Conservation (phyloP, 2,797 vertebrate genomes). For the Erethizon dorsatum region DNA sequence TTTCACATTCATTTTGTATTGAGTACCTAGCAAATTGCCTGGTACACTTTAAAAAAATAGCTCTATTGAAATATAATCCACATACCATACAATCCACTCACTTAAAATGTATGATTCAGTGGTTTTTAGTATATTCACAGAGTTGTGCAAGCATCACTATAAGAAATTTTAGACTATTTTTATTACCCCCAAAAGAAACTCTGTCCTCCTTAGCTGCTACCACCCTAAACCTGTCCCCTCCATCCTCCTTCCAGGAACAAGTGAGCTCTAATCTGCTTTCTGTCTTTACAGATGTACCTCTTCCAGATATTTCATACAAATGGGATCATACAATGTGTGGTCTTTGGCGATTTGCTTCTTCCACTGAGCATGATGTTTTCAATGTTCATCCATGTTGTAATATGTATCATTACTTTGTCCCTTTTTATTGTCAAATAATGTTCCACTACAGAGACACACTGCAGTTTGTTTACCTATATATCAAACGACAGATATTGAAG, state of each 20-base stretch:
- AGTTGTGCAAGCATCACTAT: slow-evolving; percentile 35
- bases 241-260: background rate
- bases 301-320: background rate
- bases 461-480: slow-evolving; percentile 45
- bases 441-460: background rate
- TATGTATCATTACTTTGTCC: background rate
- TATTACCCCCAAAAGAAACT: slow-evolving; percentile 1
- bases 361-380: background rate
- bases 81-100: slow-evolving; percentile 30
- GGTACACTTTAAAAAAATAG: slow-evolving; percentile 20
- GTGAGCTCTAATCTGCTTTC: background rate
- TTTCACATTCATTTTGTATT: slow-evolving; percentile 61
- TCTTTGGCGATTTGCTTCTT: slow-evolving; percentile 26
- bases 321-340: background rate
- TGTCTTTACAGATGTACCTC: background rate
- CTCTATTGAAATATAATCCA: slow-evolving; percentile 79
- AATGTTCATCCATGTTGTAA: background rate
- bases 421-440: slow-evolving; percentile 41
- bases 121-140: background rate
- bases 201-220: background rate
- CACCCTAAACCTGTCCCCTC: background rate
- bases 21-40: slow-evolving; percentile 67
- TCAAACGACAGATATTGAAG: background rate
- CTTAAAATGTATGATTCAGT: slow-evolving; percentile 48
- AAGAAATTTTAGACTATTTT: slow-evolving; percentile 48